Base-by-base conservation (phyloP, 2,888 invertebrate species). In the Syrphus vitripennis region DNA sequence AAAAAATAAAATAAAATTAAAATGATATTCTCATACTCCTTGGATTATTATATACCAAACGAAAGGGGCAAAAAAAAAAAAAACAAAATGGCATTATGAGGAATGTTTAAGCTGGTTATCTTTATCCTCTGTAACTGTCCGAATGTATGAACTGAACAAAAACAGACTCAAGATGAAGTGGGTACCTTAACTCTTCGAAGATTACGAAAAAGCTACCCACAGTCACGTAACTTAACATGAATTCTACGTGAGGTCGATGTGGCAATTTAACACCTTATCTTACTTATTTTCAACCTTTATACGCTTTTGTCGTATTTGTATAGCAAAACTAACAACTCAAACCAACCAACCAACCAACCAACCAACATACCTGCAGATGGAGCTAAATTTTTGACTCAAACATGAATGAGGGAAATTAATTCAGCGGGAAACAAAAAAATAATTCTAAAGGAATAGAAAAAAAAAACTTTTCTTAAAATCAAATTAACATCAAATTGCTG, bases 231-330 rank as follows among this genome's bases (percentile, higher is more conserved):
- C 67, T 48, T 37, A 65, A 71, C 75, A 61, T 65, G 70, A 75
- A 65, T 31, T 21, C 65, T 83, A 80, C 83, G 83, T 83, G 83
- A 79, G 75, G 75, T 76, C 83, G 70, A 75, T 71, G 50, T 67
- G 70, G 59, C 24, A 80, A 80, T 75, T 80, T 75, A 80, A 80
- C 83, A 80, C 83, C 83, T 74, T 67, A 57, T 67, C 65, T 69
- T 31, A 42, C n/a, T n/a, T n/a, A n/a, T n/a, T 12, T 29, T 14
- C 50, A 53, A 65, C 48, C 24, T 12, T 59, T n/a, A 59, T n/a
- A n/a, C n/a, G n/a, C n/a, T 50, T 42, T 65, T 26, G 29, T 37
- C 74, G 45, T 72, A 57, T 48, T 24, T 16, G 26, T 24, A 29
- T 37, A 72, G 37, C 37, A 34, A 14, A 10, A 10, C 1, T 34